Conservation (phyloP, 2,797 vertebrate genomes). For the Rousettus madagascariensis region DNA sequence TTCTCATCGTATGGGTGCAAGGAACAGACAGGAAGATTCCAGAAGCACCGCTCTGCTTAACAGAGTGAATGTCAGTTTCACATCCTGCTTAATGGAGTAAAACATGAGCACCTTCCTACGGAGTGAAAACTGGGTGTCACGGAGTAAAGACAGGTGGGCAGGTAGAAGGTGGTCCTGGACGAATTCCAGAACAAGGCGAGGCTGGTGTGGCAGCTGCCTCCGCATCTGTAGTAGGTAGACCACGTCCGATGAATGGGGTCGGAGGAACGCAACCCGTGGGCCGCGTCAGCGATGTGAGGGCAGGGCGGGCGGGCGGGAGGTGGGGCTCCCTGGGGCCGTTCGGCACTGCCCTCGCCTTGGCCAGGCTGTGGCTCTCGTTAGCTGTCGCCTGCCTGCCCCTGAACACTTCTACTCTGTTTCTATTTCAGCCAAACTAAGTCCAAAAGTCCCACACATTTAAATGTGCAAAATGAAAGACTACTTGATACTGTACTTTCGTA, state of each 20-base stretch:
- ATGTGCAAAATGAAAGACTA: neutral
- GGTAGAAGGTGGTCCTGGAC: neutral
- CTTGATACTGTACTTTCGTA: neutral
- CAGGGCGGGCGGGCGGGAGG: neutral
- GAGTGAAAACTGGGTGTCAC: neutral
- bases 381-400: neutral
- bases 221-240: neutral
- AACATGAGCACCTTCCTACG: neutral
- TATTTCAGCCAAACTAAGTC: neutral
- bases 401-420: neutral
- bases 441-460: neutral
- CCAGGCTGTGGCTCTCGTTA: neutral
- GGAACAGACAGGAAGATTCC: neutral
- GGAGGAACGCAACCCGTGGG: neutral
- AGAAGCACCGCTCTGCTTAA: neutral
- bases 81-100: neutral
- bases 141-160: too few species aligned
- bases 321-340: too few species aligned
- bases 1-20: neutral
- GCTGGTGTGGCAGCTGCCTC: neutral
- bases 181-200: neutral
- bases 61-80: neutral
- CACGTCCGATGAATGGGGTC: neutral
- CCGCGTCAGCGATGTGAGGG: too few species aligned
- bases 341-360: too few species aligned